These are phyloP conservation scores for Nesogale talazaci DNA, from an alignment of 2,113 vertebrate genomes.

Conservation along the genomic window DNA sequence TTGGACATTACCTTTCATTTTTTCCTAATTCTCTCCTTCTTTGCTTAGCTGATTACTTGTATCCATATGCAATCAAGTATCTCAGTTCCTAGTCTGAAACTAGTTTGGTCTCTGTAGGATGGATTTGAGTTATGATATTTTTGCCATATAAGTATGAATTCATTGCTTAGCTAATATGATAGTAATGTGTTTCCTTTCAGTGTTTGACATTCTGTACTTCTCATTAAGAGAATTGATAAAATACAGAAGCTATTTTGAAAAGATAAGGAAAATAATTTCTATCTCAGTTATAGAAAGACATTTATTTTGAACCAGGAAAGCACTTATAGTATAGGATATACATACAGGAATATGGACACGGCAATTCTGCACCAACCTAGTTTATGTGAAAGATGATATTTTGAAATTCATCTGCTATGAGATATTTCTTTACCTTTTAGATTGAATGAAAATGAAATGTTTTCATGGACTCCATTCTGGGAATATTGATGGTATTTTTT, in stretches of 20 bases:
- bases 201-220: constrained; percentile 25
- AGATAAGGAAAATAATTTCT: constrained; percentile 62
- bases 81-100: constrained; percentile 63
- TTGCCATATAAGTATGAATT: constrained; percentile 18
- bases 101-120: constrained; percentile 56
- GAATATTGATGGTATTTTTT: constrained; percentile 31
- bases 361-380: neutral
- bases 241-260: constrained; percentile 10
- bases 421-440: neutral
- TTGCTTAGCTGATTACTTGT: constrained; percentile 62
- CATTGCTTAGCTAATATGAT: constrained; percentile 46
- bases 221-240: constrained; percentile 60
- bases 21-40: neutral
- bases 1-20: constrained; percentile 40
- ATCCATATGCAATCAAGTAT: constrained; percentile 78
- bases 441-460: constrained; percentile 21
- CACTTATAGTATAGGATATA: neutral
- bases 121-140: constrained; percentile 64
- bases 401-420: constrained; percentile 33
- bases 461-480: constrained; percentile 28
- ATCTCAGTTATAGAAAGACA: constrained; percentile 24
- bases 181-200: constrained; percentile 42
- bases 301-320: constrained; percentile 22
- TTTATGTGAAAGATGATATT: constrained; percentile 9
- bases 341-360: constrained; percentile 4